Evolutionary conservation across 1,140 invertebrate genomes (phyloP), one percentile per base, ranked within the genome.

Genomic region (Paralvinella palmiformis): DNA sequence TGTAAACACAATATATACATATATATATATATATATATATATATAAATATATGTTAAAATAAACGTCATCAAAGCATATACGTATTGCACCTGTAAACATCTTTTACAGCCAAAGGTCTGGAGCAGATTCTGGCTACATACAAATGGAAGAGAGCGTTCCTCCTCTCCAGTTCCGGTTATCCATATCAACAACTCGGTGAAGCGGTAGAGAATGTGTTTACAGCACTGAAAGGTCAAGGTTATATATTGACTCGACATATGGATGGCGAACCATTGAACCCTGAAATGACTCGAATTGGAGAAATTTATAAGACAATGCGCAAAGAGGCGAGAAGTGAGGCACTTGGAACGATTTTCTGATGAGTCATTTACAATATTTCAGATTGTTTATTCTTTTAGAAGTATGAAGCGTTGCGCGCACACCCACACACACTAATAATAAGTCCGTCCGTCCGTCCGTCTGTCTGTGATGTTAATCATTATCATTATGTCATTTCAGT

Each of bases 291-390:
- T 7, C 7, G 17, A 57, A 57, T 57, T 31, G n/a, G 27, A 13
- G 24, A 13, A 7, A 57, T 35, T 57, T 57, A 6, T 31, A 57
- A 15, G 7, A 29, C 27, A 10, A n/a, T 29, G 20, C 22, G 32
- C 20, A 57, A 35, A 31, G 55, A 57, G 32, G 55, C 55, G 32
- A 7, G 55, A 35, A 57, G 55, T 57, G 10, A 57, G 55, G 17
- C n/a, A 20, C 6, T 5, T 31, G 20, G 50, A 17, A 17, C 24
- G 13, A 13, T 15, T 53, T 53, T 15, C n/a, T n/a, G n/a, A n/a
- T n/a, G n/a, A n/a, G n/a, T n/a, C n/a, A n/a, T n/a, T n/a, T n/a
- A n/a, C n/a, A n/a, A n/a, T n/a, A n/a, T n/a, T n/a, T n/a, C n/a
- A n/a, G n/a, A n/a, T n/a, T n/a, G n/a, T n/a, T n/a, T n/a, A n/a